Evolutionary conservation across 2,113 vertebrate genomes (phyloP), one percentile per base, ranked within the genome.

Genomic region (Hepsetus odoe): DNA sequence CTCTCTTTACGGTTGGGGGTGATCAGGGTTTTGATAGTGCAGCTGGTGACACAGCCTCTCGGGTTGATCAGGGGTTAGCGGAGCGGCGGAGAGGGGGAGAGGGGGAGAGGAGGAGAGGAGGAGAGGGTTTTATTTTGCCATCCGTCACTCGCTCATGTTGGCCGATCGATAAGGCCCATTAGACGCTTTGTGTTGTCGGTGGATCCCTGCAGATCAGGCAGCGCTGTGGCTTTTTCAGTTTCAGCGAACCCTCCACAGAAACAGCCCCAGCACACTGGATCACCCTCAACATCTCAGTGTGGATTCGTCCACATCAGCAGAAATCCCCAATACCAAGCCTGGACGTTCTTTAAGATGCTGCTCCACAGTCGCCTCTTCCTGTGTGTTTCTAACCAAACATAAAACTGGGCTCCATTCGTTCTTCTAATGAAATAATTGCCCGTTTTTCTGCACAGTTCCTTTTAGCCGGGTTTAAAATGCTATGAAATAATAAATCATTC

Each of bases 151-250:
- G 40, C 35, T 64, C 49, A 22, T 56, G 62, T 79, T 73, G 49
- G 80, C 24, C 35, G 82, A 85, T 88, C 86, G 83, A 88, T 86
- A 85, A 70, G 72, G 38, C 72, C 81, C 83, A 84, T 85, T 86
- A 88, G 85, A 79, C 67, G 67, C 55, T 78, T 69, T 80, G 42
- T 28, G 62, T 76, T 84, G 65, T 78, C 76, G 33, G 62, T 18
- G 72, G 56, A 69, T 38, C 59, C 73, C 82, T 65, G 69, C 74
- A 55, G 66, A 30, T 35, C 16, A 32, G 72, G 74, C 68, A 71
- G 56, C 55, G 18, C 64, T 59, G 59, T 62, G 18, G 68, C 67
- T 67, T 80, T 72, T 72, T 79, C 33, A 46, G 72, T 72, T 71
- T 74, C 16, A 53, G 55, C 56, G 38, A 67, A 78, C 32, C 18